A percentile compares a stretch with the other conserved stretches of the same genome.
Conservation (phyloP, 2,797 vertebrate species). For the Notamacropus eugenii region DNA sequence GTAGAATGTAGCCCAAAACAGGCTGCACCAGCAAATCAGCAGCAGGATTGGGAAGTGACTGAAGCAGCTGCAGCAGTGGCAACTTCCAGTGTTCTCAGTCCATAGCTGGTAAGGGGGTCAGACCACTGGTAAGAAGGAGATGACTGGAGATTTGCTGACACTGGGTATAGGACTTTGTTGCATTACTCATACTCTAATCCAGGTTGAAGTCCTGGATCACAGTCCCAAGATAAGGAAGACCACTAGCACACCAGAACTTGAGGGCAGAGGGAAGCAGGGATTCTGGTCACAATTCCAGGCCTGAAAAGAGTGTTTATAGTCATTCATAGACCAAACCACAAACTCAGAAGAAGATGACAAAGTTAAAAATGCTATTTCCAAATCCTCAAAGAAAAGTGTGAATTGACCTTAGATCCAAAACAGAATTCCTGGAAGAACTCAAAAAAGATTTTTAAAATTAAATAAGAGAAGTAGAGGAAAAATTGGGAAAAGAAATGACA, state of each 20-base stretch:
- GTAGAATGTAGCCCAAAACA: neutral
- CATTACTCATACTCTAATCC: neutral
- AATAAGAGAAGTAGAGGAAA: neutral
- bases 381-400: neutral
- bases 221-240: neutral
- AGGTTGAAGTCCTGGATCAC: neutral
- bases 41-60: neutral
- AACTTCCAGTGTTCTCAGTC: conserved; percentile 83
- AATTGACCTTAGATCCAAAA: neutral
- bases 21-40: neutral
- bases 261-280: neutral
- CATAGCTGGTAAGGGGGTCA: neutral
- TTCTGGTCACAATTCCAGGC: neutral
- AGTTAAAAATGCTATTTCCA: neutral
- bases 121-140: neutral
- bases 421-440: neutral
- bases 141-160: neutral
- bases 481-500: neutral
- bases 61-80: neutral
- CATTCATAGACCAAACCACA: neutral
- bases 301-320: neutral
- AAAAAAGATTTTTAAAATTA: neutral
- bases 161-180: neutral
- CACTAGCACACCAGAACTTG: neutral
- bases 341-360: neutral